Conservation (phyloP, 2,113 vertebrate species). For the Merops nubicus region DNA sequence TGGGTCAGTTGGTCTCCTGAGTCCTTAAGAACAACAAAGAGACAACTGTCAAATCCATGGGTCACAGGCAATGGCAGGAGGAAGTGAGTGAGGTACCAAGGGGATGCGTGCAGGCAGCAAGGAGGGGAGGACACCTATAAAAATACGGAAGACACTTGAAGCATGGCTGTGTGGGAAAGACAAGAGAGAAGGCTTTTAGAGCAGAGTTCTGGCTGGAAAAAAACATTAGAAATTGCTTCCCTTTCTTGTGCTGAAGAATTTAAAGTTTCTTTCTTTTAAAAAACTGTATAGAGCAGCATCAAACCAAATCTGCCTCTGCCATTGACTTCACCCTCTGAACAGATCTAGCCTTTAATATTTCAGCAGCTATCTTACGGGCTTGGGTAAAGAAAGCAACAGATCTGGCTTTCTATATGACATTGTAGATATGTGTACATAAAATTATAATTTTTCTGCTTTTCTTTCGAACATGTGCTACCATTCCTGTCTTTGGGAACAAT, state of each 20-base stretch:
- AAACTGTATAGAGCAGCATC: not conserved
- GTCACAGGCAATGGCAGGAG: not conserved
- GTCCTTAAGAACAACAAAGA: slow-evolving; percentile 7
- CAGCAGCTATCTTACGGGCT: not conserved
- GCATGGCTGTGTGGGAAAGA: not conserved
- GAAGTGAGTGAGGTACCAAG: not conserved
- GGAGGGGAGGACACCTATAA: not conserved
- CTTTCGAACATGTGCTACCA: not conserved
- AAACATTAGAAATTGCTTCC: not conserved
- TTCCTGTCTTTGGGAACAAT: not conserved
- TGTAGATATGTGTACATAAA: not conserved
- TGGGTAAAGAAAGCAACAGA: not conserved
- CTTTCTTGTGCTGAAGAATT: not conserved
- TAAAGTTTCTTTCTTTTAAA: not conserved
- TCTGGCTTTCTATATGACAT: not conserved
- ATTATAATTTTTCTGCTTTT: not conserved
- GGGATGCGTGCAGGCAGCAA: not conserved
- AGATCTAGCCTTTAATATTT: not conserved
- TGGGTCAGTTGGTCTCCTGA: slow-evolving; percentile 37
- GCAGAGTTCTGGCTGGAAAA: not conserved
- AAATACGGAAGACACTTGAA: not conserved
- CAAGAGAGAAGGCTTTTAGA: not conserved
- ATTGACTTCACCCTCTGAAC: not conserved
- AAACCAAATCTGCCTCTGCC: not conserved
- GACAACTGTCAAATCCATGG: not conserved